Evolutionary conservation across 2,888 invertebrate genomes (phyloP).

Genomic region (Drosophila ustulata): DNA sequence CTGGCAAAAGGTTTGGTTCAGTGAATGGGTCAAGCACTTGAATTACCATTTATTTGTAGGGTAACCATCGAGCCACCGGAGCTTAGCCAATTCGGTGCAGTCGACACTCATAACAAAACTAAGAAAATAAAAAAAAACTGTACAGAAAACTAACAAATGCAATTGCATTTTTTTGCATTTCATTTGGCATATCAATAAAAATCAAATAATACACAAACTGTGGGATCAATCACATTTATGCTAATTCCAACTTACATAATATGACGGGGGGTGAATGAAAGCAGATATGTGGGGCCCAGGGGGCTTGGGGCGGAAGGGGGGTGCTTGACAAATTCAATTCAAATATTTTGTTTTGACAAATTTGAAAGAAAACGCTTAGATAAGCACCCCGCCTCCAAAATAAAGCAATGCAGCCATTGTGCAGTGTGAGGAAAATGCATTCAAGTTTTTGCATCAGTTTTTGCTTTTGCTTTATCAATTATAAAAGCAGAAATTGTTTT

Average conservation of each 20-base stretch:
- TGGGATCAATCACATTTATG: conserved; percentile 79
- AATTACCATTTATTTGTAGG: conserved; percentile 50
- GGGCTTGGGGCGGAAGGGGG: conserved; percentile 3
- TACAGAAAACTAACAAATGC: conserved; percentile 48
- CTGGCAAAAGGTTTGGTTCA: conserved; percentile 1
- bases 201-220: conserved; percentile 74
- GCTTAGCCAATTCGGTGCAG: conserved; percentile 65
- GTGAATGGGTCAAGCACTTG: conserved; percentile 10
- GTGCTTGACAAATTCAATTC: conserved; percentile 74
- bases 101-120: conserved; percentile 67
- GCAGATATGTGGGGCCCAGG: background rate
- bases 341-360: conserved; percentile 71
- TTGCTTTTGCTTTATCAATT: conserved; percentile 43
- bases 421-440: conserved; percentile 15
- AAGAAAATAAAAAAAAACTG: conserved; percentile 23
- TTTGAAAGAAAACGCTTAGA: conserved; percentile 70
- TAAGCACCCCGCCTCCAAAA: conserved; percentile 37
- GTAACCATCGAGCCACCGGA: conserved; percentile 59
- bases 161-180: conserved; percentile 78
- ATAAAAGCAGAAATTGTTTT: conserved; percentile 43
- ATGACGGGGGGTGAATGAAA: conserved; percentile 16
- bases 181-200: conserved; percentile 75
- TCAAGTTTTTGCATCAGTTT: conserved; percentile 14
- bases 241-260: conserved; percentile 77
- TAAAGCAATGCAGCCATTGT: background rate